These are phyloP conservation scores for Hippocampus guttulatus DNA, from an alignment of 2,113 vertebrate species.

Conservation along the genomic window DNA sequence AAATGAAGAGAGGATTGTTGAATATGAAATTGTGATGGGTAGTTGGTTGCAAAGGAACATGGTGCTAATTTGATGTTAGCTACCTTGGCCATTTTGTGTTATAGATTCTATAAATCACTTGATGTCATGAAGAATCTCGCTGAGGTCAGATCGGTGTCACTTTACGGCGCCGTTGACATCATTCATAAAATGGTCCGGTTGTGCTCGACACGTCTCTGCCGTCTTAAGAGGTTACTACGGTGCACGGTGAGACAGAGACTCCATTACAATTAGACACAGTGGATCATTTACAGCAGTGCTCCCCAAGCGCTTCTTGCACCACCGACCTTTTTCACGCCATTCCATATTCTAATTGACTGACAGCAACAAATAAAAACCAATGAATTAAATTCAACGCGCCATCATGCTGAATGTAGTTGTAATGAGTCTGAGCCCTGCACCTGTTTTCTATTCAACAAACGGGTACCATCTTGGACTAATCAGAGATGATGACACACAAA, in stretches of 20 bases:
- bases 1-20: not conserved
- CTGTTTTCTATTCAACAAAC: too few relatives aligned
- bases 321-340: not conserved
- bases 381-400: too few relatives aligned
- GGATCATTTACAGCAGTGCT: not conserved
- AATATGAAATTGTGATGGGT: not conserved
- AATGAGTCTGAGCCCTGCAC: too few relatives aligned
- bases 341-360: too few relatives aligned
- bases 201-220: not conserved
- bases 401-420: too few relatives aligned
- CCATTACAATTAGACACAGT: not conserved
- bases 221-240: not conserved
- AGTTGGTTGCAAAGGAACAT: too few relatives aligned
- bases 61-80: not conserved
- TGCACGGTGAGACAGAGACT: not conserved
- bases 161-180: not conserved
- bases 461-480: too few relatives aligned
- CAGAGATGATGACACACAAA: too few relatives aligned
- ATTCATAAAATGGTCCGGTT: not conserved
- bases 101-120: not conserved
- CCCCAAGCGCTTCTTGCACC: too few relatives aligned
- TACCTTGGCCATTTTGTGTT: not conserved
- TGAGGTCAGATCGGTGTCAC: not conserved
- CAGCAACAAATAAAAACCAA: too few relatives aligned
- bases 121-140: not conserved